Conservation (phyloP, 2,797 vertebrate species). For the Basileuterus tristriatus region DNA sequence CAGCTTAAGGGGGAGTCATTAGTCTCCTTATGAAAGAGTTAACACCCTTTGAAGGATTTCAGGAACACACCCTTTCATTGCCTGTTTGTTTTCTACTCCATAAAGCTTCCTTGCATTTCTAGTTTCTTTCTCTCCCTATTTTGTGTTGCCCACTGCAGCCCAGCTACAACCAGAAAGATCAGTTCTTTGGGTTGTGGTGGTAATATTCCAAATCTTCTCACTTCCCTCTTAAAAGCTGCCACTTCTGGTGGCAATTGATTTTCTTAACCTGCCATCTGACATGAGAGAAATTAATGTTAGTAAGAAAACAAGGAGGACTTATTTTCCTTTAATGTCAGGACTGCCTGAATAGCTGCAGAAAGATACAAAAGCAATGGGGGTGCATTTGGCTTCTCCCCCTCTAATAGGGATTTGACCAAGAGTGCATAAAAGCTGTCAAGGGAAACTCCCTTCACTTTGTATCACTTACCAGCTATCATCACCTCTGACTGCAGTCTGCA, state of each 20-base stretch:
- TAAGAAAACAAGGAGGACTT: not conserved
- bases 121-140: not conserved
- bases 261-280: not conserved
- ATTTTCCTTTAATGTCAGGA: not conserved
- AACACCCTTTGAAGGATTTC: slow-evolving; percentile 66
- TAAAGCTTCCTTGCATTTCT: slow-evolving; percentile 10
- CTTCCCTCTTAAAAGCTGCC: slow-evolving; percentile 14
- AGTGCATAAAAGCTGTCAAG: not conserved
- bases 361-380: not conserved
- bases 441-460: not conserved
- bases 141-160: not conserved
- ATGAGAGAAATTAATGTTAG: not conserved
- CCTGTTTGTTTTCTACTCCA: slow-evolving; percentile 33
- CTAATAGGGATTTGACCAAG: not conserved
- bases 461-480: not conserved
- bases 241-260: not conserved
- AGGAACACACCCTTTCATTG: slow-evolving; percentile 52
- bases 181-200: not conserved
- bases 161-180: not conserved
- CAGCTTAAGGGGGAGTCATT: slow-evolving; percentile 33
- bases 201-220: not conserved
- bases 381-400: not conserved
- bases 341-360: not conserved
- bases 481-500: not conserved
- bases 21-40: slow-evolving; percentile 53